These are phyloP conservation scores for Dione juno DNA, from an alignment of 2,888 invertebrate genomes.

Conservation along the genomic window DNA sequence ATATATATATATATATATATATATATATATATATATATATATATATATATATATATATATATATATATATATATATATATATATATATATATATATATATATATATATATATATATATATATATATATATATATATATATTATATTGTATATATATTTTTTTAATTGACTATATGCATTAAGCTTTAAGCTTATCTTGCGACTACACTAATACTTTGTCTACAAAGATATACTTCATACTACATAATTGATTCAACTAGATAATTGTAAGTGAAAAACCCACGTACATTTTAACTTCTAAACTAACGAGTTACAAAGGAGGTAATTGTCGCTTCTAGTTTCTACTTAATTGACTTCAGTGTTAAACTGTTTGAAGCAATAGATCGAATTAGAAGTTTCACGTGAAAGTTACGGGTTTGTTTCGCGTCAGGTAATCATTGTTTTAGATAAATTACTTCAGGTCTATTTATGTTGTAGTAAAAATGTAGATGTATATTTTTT, in stretches of 20 bases:
- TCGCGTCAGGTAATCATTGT: neutral
- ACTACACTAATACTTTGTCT: neutral
- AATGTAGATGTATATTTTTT: too few relatives aligned
- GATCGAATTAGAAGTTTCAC: constrained; percentile 19
- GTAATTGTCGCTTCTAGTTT: constrained; percentile 18
- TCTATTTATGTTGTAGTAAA: neutral
- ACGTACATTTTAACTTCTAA: constrained; percentile 22
- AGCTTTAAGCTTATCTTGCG: too few relatives aligned
- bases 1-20: too few relatives aligned
- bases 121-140: too few relatives aligned
- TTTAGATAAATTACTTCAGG: neutral
- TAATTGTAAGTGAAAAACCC: constrained; percentile 24
- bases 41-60: too few relatives aligned
- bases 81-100: neutral
- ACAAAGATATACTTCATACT: constrained; percentile 5
- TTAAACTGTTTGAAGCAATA: constrained; percentile 21
- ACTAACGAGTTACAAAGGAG: constrained; percentile 20
- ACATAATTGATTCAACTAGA: constrained; percentile 5
- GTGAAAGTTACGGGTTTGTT: constrained; percentile 5
- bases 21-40: too few relatives aligned
- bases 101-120: neutral
- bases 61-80: too few relatives aligned
- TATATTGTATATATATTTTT: too few relatives aligned
- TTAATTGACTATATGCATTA: too few relatives aligned
- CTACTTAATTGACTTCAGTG: constrained; percentile 18